Base-by-base conservation (phyloP, 2,797 vertebrate genomes). In the Sebastes trivittatus region DNA sequence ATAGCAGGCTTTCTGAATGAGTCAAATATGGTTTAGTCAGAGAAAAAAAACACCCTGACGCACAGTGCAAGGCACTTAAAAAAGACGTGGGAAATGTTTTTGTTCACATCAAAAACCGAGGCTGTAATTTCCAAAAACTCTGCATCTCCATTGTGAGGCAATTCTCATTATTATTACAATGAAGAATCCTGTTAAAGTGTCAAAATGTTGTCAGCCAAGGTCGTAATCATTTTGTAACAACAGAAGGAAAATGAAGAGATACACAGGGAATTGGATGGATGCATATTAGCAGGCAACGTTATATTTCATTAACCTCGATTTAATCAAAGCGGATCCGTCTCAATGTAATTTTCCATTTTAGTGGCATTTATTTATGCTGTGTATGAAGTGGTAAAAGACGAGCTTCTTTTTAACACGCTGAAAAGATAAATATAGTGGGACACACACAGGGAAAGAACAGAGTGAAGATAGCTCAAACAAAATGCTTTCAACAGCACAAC, bases 201-300 rank as follows among this genome's bases (percentile, higher is more conserved):
- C 80, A 85, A 80, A 76, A 77, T 83, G 63, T 84, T 84, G 83
- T 80, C 67, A 72, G 68, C 80, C 16, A 42, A 71, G 25, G 70
- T 77, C 65, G 85, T 60, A 38, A 85, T 84, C 30, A 62, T 84
- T 80, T 63, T 66, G 18, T 11, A 55, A 59, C 61, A 83, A 73
- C 58, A 76, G 11, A 54, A 6, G 11, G 34, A 13, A 55, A 55
- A 73, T 62, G 36, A 75, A 59, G 46, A 34, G n/a, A 29, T 25
- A 75, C 49, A 54, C 20, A 3, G 46, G 13, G n/a, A 32, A 32
- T 63, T 61, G 64, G 18, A 70, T 23, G n/a, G 36, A 66, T 52
- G 30, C 27, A 32, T 52, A 11, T 72, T 58, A 30, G 38, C 23
- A 65, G 9, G 25, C 7, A 59, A 52, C 22, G n/a, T 77, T 80